Evolutionary conservation across 92 coral and sea anemone genomes (phyloP).

Genomic region (Parazoanthus swiftii): DNA sequence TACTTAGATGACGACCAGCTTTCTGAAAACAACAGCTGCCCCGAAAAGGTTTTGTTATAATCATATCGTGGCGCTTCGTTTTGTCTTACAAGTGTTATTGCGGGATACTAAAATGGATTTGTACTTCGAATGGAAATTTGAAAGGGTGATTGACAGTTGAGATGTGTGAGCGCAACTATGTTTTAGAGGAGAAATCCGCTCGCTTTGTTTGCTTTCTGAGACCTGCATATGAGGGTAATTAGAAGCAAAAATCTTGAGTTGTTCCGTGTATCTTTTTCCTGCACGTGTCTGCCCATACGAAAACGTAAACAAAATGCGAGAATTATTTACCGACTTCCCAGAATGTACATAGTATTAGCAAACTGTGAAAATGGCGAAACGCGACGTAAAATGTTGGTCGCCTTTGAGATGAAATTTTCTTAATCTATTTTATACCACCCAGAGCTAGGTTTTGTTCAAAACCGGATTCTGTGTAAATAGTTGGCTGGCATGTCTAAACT

Average conservation of each 20-base stretch:
- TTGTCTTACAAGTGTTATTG: conserved; percentile 35
- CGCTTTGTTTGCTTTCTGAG: conserved; percentile 43
- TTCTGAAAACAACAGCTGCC: conserved; percentile 49
- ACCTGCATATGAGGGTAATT: conserved; percentile 32
- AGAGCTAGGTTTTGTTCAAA: conserved; percentile 31
- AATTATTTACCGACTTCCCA: conserved; percentile 30
- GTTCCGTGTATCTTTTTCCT: conserved; percentile 22
- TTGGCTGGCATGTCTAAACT: conserved; percentile 30
- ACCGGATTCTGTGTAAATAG: conserved; percentile 41
- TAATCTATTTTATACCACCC: conserved; percentile 39
- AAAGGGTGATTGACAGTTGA: conserved; percentile 41
- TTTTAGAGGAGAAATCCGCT: conserved; percentile 33
- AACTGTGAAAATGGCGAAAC: conserved; percentile 31
- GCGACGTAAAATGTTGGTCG: conserved; percentile 5
- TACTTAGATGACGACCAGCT: conserved; percentile 36
- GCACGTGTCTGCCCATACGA: conserved; percentile 32
- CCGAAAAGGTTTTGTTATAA: conserved; percentile 24
- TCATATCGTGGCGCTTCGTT: conserved; percentile 41
- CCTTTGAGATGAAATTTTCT: conserved; percentile 35
- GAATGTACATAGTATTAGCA: conserved; percentile 37
- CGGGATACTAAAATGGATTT: conserved; percentile 40
- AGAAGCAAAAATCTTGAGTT: conserved; percentile 11
- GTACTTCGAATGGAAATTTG: conserved; percentile 27
- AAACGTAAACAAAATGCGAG: conserved; percentile 32
- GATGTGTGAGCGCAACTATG: conserved; percentile 17